These are phyloP conservation scores for Melanotaenia parkinsoni DNA, from an alignment of 2,797 vertebrate species.

Conservation along the genomic window DNA sequence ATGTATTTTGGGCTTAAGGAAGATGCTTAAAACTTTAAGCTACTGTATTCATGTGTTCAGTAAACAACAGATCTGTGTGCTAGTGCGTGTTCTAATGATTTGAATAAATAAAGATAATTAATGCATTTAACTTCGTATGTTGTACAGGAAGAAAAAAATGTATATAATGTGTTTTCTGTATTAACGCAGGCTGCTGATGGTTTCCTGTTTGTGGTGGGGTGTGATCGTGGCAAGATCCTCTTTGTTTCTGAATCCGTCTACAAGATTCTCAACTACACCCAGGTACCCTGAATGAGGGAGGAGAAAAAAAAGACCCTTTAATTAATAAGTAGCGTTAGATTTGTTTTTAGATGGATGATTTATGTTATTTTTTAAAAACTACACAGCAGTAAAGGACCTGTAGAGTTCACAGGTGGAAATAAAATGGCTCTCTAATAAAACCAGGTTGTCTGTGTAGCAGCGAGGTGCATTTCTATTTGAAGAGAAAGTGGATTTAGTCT, in stretches of 20 bases:
- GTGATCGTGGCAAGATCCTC: constrained; percentile 98
- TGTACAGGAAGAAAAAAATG: background rate
- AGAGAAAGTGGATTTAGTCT: background rate
- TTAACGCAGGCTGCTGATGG: constrained; percentile 93
- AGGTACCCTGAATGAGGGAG: constrained; percentile 82
- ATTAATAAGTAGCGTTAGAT: background rate
- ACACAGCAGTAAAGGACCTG: too few species aligned
- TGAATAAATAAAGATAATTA: too few species aligned
- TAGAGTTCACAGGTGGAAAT: too few species aligned
- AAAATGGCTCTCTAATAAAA: background rate
- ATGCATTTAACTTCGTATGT: background rate
- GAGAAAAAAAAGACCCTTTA: background rate
- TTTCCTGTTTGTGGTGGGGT: constrained; percentile 98
- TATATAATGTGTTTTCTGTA: constrained; percentile 11
- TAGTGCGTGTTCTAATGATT: too few species aligned
- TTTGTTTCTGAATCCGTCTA: constrained; percentile 99
- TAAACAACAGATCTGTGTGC: background rate
- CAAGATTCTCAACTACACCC: constrained; percentile 99
- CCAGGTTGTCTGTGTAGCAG: background rate
- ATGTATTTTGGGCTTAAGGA: background rate
- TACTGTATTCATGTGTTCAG: background rate
- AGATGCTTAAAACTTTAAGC: too few species aligned
- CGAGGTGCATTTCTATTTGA: background rate
- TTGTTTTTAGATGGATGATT: background rate
- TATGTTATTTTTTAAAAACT: background rate